Conservation (phyloP, 2,888 invertebrate genomes). For the Dasysyrphus albostriatus region DNA sequence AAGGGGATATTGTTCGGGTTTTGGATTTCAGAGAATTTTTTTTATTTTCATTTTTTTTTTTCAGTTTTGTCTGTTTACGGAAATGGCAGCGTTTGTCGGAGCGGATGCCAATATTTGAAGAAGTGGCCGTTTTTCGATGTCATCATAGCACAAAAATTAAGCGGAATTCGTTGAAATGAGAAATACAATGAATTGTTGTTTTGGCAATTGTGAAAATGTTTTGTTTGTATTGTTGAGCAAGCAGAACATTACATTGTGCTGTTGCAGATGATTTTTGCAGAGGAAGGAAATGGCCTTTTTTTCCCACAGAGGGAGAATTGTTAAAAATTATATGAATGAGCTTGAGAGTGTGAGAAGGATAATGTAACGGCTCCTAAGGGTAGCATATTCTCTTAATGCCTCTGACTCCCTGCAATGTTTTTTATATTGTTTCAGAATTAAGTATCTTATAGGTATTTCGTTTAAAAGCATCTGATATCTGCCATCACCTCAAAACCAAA, state of each 20-base stretch:
- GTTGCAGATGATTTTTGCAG: constrained; percentile 26
- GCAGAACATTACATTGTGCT: constrained; percentile 29
- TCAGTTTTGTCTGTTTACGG: constrained; percentile 29
- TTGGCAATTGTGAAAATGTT: constrained; percentile 63
- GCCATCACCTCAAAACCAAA: background rate
- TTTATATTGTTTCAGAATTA: background rate
- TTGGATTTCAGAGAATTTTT: constrained; percentile 39
- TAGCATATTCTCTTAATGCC: background rate
- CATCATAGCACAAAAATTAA: constrained; percentile 50
- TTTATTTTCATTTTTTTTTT: background rate
- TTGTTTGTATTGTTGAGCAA: constrained; percentile 42
- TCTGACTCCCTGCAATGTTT: background rate
- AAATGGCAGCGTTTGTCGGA: constrained; percentile 35
- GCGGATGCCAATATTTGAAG: constrained; percentile 64
- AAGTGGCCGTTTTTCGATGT: constrained; percentile 28
- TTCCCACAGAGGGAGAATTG: background rate
- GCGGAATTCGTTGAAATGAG: constrained; percentile 52
- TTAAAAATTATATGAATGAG: constrained; percentile 12
- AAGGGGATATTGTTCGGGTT: constrained; percentile 60
- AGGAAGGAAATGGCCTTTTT: constrained; percentile 34
- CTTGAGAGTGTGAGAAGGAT: background rate
- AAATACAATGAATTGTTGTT: constrained; percentile 71
- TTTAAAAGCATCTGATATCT: background rate
- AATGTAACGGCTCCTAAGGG: background rate
- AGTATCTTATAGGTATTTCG: background rate